Conservation (phyloP, 2,113 vertebrate species). For the Tragelaphus scriptus region DNA sequence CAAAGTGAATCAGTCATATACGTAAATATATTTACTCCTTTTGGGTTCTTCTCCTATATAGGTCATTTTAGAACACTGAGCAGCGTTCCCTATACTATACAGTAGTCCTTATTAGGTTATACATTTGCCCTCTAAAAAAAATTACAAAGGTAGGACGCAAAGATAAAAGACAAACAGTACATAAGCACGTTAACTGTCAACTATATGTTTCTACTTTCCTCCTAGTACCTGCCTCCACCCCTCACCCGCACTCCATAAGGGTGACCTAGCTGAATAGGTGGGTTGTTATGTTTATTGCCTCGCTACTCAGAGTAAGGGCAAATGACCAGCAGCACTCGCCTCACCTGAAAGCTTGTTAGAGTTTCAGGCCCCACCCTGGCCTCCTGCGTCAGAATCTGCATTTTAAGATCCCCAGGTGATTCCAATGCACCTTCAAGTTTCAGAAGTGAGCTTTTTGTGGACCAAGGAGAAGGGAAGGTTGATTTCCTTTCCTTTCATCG, state of each 20-base stretch:
- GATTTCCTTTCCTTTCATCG: background rate
- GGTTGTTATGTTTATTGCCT: background rate
- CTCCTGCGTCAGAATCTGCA: background rate
- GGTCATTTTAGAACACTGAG: too few relatives aligned
- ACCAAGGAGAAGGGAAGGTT: background rate
- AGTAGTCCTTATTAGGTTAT: background rate
- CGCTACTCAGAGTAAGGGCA: background rate
- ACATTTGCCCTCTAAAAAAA: background rate
- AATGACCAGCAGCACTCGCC: background rate
- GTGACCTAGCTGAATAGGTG: background rate
- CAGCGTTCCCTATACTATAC: background rate
- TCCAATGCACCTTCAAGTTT: background rate
- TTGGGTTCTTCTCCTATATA: background rate
- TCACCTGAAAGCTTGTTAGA: background rate
- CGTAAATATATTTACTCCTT: background rate
- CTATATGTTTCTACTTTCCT: background rate
- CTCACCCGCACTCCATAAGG: too few relatives aligned
- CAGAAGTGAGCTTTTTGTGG: background rate
- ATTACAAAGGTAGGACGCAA: background rate
- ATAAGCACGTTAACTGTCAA: background rate
- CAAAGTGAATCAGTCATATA: background rate
- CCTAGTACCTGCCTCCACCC: background rate
- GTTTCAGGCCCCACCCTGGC: too few relatives aligned
- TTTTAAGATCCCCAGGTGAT: background rate
- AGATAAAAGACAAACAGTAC: background rate